Evolutionary conservation across 2,113 vertebrate species (phyloP).

Genomic region (Callospermophilus lateralis): DNA sequence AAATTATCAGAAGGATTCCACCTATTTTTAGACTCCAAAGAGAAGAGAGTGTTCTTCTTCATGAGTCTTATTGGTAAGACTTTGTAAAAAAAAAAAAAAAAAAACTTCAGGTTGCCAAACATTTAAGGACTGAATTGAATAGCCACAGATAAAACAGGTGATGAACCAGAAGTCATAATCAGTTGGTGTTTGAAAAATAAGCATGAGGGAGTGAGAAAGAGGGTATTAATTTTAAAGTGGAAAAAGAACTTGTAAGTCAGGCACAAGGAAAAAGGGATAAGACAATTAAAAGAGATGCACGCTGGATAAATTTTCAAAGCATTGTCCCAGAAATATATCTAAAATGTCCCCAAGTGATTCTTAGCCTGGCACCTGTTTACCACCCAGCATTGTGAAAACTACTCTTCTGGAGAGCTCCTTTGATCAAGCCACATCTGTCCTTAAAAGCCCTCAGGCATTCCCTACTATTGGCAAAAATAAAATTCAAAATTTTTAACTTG

Average conservation of each 20-base stretch:
- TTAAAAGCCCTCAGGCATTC: background rate
- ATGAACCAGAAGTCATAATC: conserved; percentile 17
- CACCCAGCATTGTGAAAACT: background rate
- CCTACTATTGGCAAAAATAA: background rate
- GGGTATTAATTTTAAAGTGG: background rate
- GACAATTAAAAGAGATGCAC: background rate
- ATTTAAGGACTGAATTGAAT: background rate
- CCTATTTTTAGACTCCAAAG: background rate
- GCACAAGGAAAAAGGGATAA: conserved; percentile 2
- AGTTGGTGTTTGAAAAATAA: background rate
- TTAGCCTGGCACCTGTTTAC: background rate
- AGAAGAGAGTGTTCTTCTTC: background rate
- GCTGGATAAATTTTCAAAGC: background rate
- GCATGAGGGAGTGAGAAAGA: background rate
- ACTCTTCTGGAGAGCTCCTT: conserved; percentile 7
- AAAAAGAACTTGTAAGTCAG: background rate
- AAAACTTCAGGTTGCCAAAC: background rate
- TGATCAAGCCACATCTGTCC: background rate
- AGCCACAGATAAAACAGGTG: background rate
- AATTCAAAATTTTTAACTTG: background rate
- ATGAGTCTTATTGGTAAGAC: background rate
- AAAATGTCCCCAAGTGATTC: background rate
- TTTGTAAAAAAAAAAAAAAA: conserved; percentile 6
- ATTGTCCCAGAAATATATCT: background rate
- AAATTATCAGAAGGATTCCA: conserved; percentile 17